Evolutionary conservation across 2,888 invertebrate species (phyloP), one percentile per base, ranked within the genome.

Genomic region (Periphyllus acericola): DNA sequence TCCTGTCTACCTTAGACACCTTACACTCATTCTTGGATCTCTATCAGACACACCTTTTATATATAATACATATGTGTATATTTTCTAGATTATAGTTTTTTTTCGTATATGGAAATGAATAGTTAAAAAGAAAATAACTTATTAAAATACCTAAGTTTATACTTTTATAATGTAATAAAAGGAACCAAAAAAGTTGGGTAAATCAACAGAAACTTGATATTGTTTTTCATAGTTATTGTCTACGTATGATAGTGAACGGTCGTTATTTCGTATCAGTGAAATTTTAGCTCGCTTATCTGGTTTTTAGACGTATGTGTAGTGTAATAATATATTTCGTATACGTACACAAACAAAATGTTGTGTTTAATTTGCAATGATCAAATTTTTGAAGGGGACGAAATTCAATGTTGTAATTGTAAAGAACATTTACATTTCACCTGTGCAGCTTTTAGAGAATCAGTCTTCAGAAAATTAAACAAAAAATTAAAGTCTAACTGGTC

Each of bases 231-330:
- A 52, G 52, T 52, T 52, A 52, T 52, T 52, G 68, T 68, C 68
- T 68, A 68, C 68, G 25, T 68, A 29, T 29, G 68, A 29, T 68
- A 29, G 68, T 8, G 68, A 68, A 68, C 68, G 68, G 68, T 68
- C 29, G 68, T 68, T 68, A 68, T 29, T 68, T 68, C 68, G 68
- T 29, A 68, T 29, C 29, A 68, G 68, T 68, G 29, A 68, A 68
- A 68, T 68, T 68, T 29, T 68, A 68, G 68, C 68, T 68, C 68
- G 68, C 68, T 68, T 68, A 68, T 68, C 68, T 68, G 68, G 68
- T 68, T 68, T 68, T 68, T 68, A 68, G 29, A 68, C 29, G 68
- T 68, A 29, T 68, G 68, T 68, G 68, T 68, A 68, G 68, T 68
- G 68, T 68, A 68, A 5, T 68, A 68, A 68, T 29, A 29, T 68